Base-by-base conservation (phyloP, 2,113 vertebrate species). In the Otolemur garnettii region DNA sequence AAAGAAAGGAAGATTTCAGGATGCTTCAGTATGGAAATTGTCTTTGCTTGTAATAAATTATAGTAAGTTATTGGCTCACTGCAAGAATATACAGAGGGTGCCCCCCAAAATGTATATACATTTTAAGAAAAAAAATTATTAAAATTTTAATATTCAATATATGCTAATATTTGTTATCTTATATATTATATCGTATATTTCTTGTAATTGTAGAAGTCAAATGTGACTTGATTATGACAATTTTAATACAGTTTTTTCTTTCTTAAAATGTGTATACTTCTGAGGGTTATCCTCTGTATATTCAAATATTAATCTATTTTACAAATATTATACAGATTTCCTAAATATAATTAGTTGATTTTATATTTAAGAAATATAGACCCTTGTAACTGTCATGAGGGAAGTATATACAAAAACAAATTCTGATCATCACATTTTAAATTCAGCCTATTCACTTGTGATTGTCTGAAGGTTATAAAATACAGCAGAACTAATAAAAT, bases 301-400 rank as follows among this genome's bases (percentile, higher is more conserved):
- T 5, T 2, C 4, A 7, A 22, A 1, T 30, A 0, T 35, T n/a
- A 83, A 9, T 87, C 93, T 82, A 17, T 38, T 86, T 86, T 84
- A 64, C 17, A 83, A 28, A 72, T 59, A 59, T 4, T 86, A 19
- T 35, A 38, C 7, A 81, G 33, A 12, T 30, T 77, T 87, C 59
- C 57, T 66, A 59, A 82, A 24, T 82, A 33, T 81, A 57, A 68
- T 55, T 81, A 24, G 60, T 55, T 81, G 19, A 66, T 81, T 95
- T 95, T 75, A 50, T 22, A 60, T 5, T 86, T 83, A 75, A 71
- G 42, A 94, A 77, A 90, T 53, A 59, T 4, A 68, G 30, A 95
- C 10, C 11, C 11, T 86, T 6, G 7, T 59, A 79, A 90, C 24
- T 66, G 19, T 71, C 45, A 30, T 21, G 33, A 35, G 84, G 68